These are phyloP conservation scores for Rynchops niger DNA, from an alignment of 2,113 vertebrate genomes.

Conservation along the genomic window DNA sequence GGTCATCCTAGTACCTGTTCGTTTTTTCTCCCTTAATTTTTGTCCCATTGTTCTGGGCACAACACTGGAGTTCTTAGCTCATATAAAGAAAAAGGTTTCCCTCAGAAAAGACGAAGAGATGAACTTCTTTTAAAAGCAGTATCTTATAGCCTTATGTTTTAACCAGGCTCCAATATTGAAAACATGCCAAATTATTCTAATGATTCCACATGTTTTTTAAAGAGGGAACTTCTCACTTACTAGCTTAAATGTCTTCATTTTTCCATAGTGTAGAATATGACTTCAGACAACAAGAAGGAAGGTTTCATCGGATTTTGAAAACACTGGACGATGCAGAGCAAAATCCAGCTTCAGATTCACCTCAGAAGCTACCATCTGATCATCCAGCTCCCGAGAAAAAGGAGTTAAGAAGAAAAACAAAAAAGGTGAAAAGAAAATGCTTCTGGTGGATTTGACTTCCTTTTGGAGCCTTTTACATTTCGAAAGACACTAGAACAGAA, in stretches of 20 bases:
- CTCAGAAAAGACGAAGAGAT: neutral
- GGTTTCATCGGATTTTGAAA: slow-evolving; percentile 86
- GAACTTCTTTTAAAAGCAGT: neutral
- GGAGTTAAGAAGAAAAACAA: slow-evolving; percentile 81
- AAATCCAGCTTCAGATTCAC: slow-evolving; percentile 68
- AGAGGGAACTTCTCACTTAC: neutral
- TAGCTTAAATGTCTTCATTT: neutral
- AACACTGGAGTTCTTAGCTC: neutral
- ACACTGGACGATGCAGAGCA: slow-evolving; percentile 80
- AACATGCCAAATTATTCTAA: neutral
- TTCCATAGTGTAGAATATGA: slow-evolving; percentile 91
- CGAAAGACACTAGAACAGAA: neutral
- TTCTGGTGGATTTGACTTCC: slow-evolving; percentile 92
- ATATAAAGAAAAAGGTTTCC: neutral
- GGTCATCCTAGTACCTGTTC: neutral
- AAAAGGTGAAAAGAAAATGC: slow-evolving; percentile 94
- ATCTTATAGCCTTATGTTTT: neutral
- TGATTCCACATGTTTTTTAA: neutral
- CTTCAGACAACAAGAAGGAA: slow-evolving; percentile 93
- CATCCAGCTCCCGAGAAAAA: slow-evolving; percentile 69
- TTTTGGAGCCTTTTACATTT: neutral
- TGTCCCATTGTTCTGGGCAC: neutral
- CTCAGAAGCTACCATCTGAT: slow-evolving; percentile 60
- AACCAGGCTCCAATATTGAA: neutral
- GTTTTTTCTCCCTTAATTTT: neutral